A percentile compares a stretch with the other conserved stretches of the same genome.
These are phyloP conservation scores for Phoxinus dragarum DNA, from an alignment of 2,797 vertebrate genomes.

Conservation along the genomic window DNA sequence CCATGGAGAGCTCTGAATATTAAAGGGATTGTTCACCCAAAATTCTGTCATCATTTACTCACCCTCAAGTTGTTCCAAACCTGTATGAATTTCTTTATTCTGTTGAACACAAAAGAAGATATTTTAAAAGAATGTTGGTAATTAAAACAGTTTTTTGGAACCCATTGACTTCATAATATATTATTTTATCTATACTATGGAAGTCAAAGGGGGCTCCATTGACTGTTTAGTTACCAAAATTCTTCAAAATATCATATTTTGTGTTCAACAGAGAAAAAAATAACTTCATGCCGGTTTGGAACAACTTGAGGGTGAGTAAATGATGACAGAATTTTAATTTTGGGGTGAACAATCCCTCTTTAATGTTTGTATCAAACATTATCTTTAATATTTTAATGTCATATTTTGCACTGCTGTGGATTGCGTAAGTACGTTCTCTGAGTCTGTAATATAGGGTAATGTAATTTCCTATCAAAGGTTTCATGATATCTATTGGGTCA, in stretches of 20 bases:
- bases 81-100: background rate
- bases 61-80: background rate
- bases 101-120: background rate
- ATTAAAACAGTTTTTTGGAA: background rate
- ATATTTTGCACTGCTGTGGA: background rate
- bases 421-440: background rate
- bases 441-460: background rate
- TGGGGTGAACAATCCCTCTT: too few species aligned
- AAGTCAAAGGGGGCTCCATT: background rate
- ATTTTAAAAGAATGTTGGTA: background rate
- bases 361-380: too few species aligned
- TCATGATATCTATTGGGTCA: background rate
- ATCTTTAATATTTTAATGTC: background rate
- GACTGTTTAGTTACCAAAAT: background rate
- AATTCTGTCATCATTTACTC: background rate
- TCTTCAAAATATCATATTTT: background rate
- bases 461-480: background rate
- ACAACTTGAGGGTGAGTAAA: too few species aligned
- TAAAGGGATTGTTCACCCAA: background rate
- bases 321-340: too few species aligned
- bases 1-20: background rate
- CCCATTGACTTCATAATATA: background rate
- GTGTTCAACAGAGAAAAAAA: too few species aligned
- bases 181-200: background rate
- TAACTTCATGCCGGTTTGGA: too few species aligned